These are phyloP conservation scores for Homarus gammarus DNA, from an alignment of 2,888 invertebrate species.

Conservation along the genomic window DNA sequence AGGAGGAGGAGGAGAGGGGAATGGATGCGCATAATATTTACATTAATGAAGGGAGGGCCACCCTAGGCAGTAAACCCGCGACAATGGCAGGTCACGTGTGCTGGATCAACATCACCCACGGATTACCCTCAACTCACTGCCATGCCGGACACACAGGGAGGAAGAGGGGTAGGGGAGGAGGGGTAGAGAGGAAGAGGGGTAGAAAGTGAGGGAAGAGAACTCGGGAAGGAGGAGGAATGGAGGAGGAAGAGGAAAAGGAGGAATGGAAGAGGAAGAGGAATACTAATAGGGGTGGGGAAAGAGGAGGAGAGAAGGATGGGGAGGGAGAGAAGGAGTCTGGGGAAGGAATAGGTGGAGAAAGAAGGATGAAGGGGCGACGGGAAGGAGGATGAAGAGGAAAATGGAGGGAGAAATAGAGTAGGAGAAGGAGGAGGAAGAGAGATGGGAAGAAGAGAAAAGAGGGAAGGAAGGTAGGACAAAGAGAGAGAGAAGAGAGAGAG, in stretches of 20 bases:
- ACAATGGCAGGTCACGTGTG: conserved; percentile 64
- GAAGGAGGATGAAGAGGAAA: no score
- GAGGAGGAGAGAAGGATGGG: conserved; percentile 1
- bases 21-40: conserved; percentile 60
- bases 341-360: not conserved
- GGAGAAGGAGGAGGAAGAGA: conserved; percentile 6
- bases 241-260: not conserved
- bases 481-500: not conserved
- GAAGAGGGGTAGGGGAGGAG: no score
- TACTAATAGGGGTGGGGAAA: not conserved
- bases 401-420: not conserved
- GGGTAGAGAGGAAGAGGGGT: not conserved
- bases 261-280: not conserved
- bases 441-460: not conserved
- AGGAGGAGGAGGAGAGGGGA: conserved; percentile 5
- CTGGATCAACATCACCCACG: conserved; percentile 33
- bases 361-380: not conserved
- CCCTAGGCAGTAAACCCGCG: conserved; percentile 32
- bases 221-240: not conserved
- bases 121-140: not conserved
- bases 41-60: conserved; percentile 56
- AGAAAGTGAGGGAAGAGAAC: conserved; percentile 12
- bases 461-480: not conserved
- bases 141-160: not conserved
- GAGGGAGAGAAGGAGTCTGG: not conserved